Conservation (phyloP, 2,113 vertebrate genomes). For the Phaetusa simplex region DNA sequence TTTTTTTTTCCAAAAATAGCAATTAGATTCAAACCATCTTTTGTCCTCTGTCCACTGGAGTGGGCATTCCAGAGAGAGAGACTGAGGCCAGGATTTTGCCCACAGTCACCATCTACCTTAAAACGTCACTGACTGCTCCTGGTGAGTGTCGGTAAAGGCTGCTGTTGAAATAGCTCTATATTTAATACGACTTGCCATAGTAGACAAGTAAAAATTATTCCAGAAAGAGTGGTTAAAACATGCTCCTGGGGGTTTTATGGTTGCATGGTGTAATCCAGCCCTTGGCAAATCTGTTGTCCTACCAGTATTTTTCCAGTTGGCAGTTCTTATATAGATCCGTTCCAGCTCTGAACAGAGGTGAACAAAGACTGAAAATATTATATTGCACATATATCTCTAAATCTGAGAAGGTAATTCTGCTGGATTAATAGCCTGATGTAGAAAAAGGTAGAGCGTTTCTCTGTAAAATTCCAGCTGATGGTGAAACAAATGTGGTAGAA, state of each 20-base stretch:
- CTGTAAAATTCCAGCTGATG: neutral
- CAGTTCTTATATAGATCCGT: neutral
- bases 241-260: neutral
- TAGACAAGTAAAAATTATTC: neutral
- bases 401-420: neutral
- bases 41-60: neutral
- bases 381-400: neutral
- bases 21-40: neutral
- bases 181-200: neutral
- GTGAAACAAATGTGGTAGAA: neutral
- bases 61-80: neutral
- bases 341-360: slow-evolving; percentile 13
- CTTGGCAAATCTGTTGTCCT: neutral
- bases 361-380: neutral
- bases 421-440: neutral
- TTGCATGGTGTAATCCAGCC: slow-evolving; percentile 11
- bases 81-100: neutral
- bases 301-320: slow-evolving; percentile 32
- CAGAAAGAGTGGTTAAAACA: neutral
- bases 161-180: neutral
- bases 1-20: neutral
- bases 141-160: neutral
- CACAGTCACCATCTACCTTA: neutral
- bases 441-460: neutral
- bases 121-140: neutral